These are phyloP conservation scores for Amphimallon solstitiale DNA, from an alignment of 2,888 invertebrate genomes.

Conservation along the genomic window DNA sequence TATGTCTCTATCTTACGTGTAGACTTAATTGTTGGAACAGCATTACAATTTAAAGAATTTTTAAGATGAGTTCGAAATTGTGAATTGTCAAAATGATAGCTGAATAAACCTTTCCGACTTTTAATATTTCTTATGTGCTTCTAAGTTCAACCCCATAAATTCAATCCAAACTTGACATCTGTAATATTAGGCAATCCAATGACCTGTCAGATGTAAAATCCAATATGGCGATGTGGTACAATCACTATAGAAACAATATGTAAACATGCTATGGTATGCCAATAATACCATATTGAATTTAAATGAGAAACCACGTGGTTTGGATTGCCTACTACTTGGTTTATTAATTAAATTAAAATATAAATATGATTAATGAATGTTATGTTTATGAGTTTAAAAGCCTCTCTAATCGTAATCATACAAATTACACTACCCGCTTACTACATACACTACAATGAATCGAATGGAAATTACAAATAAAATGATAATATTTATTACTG, in stretches of 20 bases:
- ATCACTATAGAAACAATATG: not conserved
- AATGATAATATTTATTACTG: conserved; percentile 12
- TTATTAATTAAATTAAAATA: conserved; percentile 12
- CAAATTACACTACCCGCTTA: conserved; percentile 12
- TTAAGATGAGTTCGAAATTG: too few relatives aligned
- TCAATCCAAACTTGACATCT: too few relatives aligned
- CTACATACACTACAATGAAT: conserved; percentile 12
- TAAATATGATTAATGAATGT: conserved; percentile 12
- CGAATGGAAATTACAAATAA: conserved; percentile 12
- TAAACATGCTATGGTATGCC: not conserved
- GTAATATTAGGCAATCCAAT: not conserved
- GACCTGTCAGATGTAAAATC: conserved; percentile 9
- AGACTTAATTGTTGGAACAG: too few relatives aligned
- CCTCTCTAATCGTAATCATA: conserved; percentile 9
- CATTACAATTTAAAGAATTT: too few relatives aligned
- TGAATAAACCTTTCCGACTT: too few relatives aligned
- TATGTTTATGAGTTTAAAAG: conserved; percentile 12
- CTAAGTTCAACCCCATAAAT: too few relatives aligned
- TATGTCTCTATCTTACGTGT: too few relatives aligned
- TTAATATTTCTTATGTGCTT: too few relatives aligned
- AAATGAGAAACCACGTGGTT: not conserved
- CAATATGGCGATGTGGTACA: not conserved
- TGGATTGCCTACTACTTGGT: conserved; percentile 8
- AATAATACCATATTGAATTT: too few relatives aligned
- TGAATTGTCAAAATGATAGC: too few relatives aligned